A percentile compares a stretch with the other conserved stretches of the same genome.
Conservation (phyloP, 2,797 vertebrate species). For the Argya squamiceps region DNA sequence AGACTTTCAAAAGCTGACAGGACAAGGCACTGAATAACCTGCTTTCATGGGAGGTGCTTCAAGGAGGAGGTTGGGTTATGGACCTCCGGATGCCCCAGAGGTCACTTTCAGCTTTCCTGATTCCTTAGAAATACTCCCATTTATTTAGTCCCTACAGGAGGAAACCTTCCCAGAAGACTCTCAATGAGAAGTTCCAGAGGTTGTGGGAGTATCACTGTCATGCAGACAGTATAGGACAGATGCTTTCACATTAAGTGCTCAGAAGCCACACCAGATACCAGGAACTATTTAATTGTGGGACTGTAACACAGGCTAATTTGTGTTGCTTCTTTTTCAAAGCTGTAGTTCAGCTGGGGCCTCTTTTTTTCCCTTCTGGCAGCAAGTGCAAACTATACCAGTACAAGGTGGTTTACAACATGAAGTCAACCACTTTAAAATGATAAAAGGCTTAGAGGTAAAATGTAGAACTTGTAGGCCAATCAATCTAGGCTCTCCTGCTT, state of each 20-base stretch:
- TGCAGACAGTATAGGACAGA: not conserved
- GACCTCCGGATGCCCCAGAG: not conserved
- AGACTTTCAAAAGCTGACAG: not conserved
- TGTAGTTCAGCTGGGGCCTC: not conserved
- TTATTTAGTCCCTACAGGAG: not conserved
- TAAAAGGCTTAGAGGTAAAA: not conserved
- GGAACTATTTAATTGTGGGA: not conserved
- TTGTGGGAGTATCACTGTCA: not conserved
- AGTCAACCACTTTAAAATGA: not conserved
- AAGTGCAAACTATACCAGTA: not conserved
- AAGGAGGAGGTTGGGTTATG: not conserved
- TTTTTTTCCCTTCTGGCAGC: not conserved
- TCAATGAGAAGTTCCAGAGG: not conserved
- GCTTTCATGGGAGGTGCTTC: not conserved
- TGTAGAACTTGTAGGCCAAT: not conserved
- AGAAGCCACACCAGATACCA: not conserved
- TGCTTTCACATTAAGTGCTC: not conserved
- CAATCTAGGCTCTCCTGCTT: not conserved
- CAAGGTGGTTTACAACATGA: not conserved
- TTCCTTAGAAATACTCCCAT: not conserved
- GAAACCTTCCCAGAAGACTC: not conserved
- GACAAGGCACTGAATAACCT: not conserved
- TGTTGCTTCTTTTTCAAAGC: not conserved
- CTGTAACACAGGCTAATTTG: not conserved
- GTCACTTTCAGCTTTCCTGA: not conserved